Evolutionary conservation across 2,113 vertebrate genomes (phyloP).

Genomic region (Callaeas wilsoni): DNA sequence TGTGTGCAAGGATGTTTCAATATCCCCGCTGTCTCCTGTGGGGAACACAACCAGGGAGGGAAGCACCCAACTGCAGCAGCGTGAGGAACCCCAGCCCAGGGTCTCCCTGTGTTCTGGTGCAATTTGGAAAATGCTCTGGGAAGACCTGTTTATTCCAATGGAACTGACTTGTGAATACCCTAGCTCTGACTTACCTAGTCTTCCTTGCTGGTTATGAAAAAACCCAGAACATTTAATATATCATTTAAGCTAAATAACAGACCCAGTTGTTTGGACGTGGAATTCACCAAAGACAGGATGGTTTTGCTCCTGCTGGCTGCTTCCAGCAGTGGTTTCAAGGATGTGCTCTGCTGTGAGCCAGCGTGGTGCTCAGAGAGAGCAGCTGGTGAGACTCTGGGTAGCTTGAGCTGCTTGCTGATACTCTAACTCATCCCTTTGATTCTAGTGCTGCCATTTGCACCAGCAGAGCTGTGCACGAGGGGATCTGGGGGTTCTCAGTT

Average conservation of each 20-base stretch:
- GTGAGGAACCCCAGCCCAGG: background rate
- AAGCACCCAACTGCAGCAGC: background rate
- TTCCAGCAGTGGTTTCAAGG: background rate
- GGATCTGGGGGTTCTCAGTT: background rate
- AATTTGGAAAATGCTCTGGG: background rate
- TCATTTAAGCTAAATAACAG: background rate
- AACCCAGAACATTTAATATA: background rate
- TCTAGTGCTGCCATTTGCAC: background rate
- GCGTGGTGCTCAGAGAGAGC: background rate
- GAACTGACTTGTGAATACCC: background rate
- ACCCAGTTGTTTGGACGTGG: background rate
- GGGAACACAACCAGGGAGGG: background rate
- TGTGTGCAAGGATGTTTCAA: fast-evolving
- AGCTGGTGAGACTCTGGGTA: background rate
- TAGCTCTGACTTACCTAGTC: background rate
- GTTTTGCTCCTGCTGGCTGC: background rate
- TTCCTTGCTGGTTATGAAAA: background rate
- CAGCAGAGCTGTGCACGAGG: background rate
- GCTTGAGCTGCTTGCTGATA: background rate
- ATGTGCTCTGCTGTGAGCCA: background rate
- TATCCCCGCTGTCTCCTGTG: background rate
- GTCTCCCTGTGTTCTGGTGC: fast-evolving
- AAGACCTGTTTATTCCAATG: background rate
- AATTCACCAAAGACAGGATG: background rate
- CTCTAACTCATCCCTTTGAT: background rate